A percentile compares a stretch with the other conserved stretches of the same genome.
Evolutionary conservation across 2,113 vertebrate genomes (phyloP).

Genomic region (Mirza zaza): DNA sequence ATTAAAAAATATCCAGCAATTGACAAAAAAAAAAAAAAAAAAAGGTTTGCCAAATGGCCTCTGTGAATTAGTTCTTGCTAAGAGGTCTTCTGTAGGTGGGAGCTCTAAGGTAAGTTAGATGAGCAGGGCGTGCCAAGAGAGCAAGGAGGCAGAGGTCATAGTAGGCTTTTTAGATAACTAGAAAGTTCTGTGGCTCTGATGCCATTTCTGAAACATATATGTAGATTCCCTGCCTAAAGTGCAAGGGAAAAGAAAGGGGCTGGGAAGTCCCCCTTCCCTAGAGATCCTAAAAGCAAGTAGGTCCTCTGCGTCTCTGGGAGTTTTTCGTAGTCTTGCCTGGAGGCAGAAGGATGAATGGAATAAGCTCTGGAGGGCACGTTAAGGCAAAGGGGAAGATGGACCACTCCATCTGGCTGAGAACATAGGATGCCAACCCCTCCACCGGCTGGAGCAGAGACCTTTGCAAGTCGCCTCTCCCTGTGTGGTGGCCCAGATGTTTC

Average conservation of each 20-base stretch:
- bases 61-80: neutral
- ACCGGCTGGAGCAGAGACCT: neutral
- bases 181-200: neutral
- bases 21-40: neutral
- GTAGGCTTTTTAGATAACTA: neutral
- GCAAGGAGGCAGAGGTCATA: neutral
- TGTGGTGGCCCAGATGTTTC: neutral
- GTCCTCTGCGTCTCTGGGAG: neutral
- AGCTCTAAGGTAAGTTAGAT: neutral
- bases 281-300: neutral
- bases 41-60: neutral
- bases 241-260: neutral
- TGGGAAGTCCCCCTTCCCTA: neutral
- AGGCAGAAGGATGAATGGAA: too few species aligned
- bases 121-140: neutral
- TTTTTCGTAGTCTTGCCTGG: neutral
- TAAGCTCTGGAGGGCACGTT: neutral
- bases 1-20: neutral
- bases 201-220: neutral
- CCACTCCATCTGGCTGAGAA: rapidly evolving
- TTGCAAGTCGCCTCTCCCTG: neutral
- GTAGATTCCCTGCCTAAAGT: neutral
- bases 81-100: neutral
- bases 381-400: neutral
- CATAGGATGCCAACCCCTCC: rapidly evolving